A percentile compares a stretch with the other conserved stretches of the same genome.
These are phyloP conservation scores for Anodontia alba DNA, from an alignment of 2,888 invertebrate genomes.

Conservation along the genomic window DNA sequence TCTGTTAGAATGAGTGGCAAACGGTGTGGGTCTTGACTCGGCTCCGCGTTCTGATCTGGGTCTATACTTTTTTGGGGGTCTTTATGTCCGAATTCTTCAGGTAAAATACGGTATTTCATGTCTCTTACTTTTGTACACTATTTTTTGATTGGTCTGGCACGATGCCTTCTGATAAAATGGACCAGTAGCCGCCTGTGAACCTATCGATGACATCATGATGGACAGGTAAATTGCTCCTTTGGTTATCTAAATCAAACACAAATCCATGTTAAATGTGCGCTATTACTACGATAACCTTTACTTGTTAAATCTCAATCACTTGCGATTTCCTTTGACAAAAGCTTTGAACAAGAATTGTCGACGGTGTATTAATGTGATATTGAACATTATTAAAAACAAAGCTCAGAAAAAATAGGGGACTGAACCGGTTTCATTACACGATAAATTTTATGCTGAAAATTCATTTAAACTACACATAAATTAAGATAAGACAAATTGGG, in stretches of 20 bases:
- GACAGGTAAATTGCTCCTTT: slow-evolving; percentile 21
- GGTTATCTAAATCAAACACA: slow-evolving; percentile 52
- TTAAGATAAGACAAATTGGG: slow-evolving; percentile 4
- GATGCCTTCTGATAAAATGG: background rate
- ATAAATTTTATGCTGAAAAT: slow-evolving; percentile 20
- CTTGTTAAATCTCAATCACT: slow-evolving; percentile 46
- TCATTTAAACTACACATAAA: slow-evolving; percentile 16
- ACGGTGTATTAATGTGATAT: slow-evolving; percentile 4
- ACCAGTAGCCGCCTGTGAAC: background rate
- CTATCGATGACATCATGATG: slow-evolving; percentile 20
- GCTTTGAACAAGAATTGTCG: slow-evolving; percentile 12
- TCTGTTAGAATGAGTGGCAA: too few species aligned
- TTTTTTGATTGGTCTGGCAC: too few species aligned
- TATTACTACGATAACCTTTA: slow-evolving; percentile 44
- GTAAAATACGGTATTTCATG: too few species aligned
- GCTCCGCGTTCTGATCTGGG: too few species aligned
- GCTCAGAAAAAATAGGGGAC: background rate
- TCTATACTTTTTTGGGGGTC: too few species aligned
- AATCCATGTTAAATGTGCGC: slow-evolving; percentile 33
- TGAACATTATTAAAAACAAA: slow-evolving; percentile 18
- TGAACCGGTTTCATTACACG: background rate
- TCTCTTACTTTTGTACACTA: too few species aligned
- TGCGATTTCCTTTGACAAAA: slow-evolving; percentile 49
- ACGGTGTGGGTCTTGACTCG: too few species aligned
- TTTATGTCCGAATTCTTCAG: too few species aligned